phyloP scores from a whole-genome alignment of 2,888 invertebrate genomes.

The Lasius fuliginosus region DNA sequence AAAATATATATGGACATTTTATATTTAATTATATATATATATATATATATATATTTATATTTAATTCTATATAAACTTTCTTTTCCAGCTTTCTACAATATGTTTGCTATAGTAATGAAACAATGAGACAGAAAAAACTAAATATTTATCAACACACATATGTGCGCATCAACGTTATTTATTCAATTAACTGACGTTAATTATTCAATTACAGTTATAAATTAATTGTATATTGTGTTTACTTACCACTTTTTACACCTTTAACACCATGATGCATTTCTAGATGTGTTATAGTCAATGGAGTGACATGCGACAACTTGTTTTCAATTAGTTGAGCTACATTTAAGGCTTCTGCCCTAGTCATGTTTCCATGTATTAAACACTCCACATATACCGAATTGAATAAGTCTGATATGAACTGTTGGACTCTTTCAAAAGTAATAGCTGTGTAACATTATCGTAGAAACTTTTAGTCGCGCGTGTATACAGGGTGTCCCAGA shows the following conservation, averaged over 20 bases:
- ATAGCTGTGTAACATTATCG: constrained; percentile 88
- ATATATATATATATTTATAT: too few relatives aligned
- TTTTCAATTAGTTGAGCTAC: constrained; percentile 91
- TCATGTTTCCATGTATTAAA: constrained; percentile 95
- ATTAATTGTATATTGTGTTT: neutral
- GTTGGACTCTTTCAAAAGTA: constrained; percentile 92
- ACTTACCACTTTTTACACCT: neutral
- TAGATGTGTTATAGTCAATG: neutral
- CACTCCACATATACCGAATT: constrained; percentile 95
- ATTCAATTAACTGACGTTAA: neutral
- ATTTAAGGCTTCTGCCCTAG: constrained; percentile 91
- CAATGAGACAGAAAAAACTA: neutral
- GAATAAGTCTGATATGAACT: constrained; percentile 93
- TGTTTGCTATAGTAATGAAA: neutral
- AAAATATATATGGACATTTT: too few relatives aligned
- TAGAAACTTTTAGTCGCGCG: neutral
- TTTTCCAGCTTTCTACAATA: neutral
- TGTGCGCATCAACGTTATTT: too few relatives aligned
- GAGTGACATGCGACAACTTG: constrained; percentile 82
- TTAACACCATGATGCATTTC: neutral
- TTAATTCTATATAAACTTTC: neutral
- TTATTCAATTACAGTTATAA: neutral
- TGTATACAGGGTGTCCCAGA: too few relatives aligned
- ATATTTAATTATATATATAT: too few relatives aligned
- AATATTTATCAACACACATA: too few relatives aligned